These are phyloP conservation scores for Onychomys arenicola DNA, from an alignment of 2,797 vertebrate genomes.

Conservation along the genomic window DNA sequence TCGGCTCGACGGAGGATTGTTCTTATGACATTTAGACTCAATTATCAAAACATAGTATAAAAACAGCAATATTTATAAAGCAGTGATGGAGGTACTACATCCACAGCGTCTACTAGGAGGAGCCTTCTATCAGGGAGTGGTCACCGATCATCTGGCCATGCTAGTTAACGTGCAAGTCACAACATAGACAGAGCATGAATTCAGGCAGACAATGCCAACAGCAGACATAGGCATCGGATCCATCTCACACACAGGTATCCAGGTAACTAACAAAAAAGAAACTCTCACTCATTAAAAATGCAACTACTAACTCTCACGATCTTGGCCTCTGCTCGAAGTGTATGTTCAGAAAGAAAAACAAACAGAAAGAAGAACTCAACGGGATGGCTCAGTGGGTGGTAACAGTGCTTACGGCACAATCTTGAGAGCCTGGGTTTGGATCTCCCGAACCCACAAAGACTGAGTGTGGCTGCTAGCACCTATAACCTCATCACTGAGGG, in stretches of 20 bases:
- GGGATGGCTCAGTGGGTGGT: not conserved
- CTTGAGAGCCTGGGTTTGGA: not conserved
- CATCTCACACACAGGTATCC: not conserved
- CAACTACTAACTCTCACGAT: not conserved
- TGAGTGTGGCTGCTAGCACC: not conserved
- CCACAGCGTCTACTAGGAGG: not conserved
- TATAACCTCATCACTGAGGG: not conserved
- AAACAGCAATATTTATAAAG: not conserved
- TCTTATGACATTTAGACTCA: no score
- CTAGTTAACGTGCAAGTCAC: not conserved
- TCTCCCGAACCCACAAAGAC: not conserved
- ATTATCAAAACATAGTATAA: no score
- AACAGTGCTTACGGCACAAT: no score
- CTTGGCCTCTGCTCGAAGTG: not conserved
- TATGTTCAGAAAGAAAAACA: not conserved
- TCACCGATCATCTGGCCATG: not conserved
- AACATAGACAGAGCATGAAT: not conserved
- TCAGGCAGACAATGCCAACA: not conserved
- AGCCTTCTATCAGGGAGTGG: not conserved
- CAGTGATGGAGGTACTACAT: not conserved
- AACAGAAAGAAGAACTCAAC: not conserved
- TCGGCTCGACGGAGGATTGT: no score
- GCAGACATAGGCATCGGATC: not conserved
- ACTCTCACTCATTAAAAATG: not conserved
- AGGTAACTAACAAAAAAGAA: not conserved